A percentile compares a stretch with the other conserved stretches of the same genome.
Conservation (phyloP, 2,888 invertebrate species). For the Mimumesa dahlbomi region DNA sequence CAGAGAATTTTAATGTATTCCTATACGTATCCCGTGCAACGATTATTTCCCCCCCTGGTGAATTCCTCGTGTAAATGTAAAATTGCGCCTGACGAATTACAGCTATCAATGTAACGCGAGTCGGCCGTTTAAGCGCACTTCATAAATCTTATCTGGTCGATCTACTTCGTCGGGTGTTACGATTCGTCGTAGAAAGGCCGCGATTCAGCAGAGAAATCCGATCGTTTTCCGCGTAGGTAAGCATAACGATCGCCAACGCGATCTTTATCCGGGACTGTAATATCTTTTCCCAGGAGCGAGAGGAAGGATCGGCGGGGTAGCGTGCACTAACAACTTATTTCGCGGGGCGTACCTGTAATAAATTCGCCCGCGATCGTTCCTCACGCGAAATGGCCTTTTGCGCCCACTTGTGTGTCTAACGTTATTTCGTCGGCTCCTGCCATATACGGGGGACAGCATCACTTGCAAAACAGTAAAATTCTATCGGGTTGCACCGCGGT, state of each 20-base stretch:
- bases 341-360: slow-evolving; percentile 32
- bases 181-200: slow-evolving; percentile 5
- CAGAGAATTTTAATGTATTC: no score
- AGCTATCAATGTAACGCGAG: not conserved
- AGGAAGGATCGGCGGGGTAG: slow-evolving; percentile 11
- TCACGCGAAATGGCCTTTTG: slow-evolving; percentile 70
- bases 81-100: not conserved
- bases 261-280: slow-evolving; percentile 25
- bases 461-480: slow-evolving; percentile 55
- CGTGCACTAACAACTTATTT: slow-evolving; percentile 47
- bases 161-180: slow-evolving; percentile 3
- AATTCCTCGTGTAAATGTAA: not conserved
- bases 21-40: no score
- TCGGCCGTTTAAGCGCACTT: slow-evolving; percentile 4
- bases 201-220: slow-evolving; percentile 43
- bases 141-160: slow-evolving; percentile 32
- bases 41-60: no score
- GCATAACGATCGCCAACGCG: slow-evolving; percentile 43
- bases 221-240: slow-evolving; percentile 51
- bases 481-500: slow-evolving; percentile 46
- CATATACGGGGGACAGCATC: slow-evolving; percentile 52
- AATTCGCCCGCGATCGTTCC: slow-evolving; percentile 46
- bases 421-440: slow-evolving; percentile 43
- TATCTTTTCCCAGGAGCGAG: slow-evolving; percentile 14
- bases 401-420: slow-evolving; percentile 59